Evolutionary conservation across 2,113 vertebrate species (phyloP).

Genomic region (Talpa occidentalis): DNA sequence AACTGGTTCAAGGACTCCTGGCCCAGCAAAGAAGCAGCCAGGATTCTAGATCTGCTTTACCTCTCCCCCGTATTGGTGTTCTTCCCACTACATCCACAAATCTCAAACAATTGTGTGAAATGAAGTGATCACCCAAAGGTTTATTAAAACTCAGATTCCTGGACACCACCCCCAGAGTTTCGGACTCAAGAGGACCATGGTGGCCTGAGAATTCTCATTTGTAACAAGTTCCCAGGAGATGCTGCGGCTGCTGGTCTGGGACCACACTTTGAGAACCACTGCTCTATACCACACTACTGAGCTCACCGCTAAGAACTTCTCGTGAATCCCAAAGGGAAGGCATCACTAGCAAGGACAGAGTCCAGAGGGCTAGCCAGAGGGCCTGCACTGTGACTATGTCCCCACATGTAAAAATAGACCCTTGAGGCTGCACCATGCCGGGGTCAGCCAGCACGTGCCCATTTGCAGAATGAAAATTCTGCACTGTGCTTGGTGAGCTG

Average conservation of each 20-base stretch:
- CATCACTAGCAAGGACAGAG: neutral
- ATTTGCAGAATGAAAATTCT: neutral
- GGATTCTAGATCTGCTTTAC: neutral
- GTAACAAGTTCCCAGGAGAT: neutral
- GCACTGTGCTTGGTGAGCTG: neutral
- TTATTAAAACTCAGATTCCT: no score
- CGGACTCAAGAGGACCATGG: neutral
- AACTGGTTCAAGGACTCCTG: neutral
- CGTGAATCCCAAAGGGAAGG: neutral
- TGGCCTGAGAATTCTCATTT: neutral
- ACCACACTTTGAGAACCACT: neutral
- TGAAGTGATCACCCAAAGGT: neutral
- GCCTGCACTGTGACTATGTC: neutral
- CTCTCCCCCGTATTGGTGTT: neutral
- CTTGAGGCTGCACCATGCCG: neutral
- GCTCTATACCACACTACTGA: neutral
- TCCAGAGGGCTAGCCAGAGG: neutral
- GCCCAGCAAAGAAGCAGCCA: neutral
- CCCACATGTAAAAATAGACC: neutral
- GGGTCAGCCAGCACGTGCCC: neutral
- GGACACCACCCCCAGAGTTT: neutral
- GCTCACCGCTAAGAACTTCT: neutral
- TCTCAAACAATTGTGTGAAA: neutral
- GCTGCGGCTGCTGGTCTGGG: neutral
- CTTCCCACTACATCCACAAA: neutral